Conservation (phyloP, 2,888 invertebrate species). For the Melanostoma scalare region DNA sequence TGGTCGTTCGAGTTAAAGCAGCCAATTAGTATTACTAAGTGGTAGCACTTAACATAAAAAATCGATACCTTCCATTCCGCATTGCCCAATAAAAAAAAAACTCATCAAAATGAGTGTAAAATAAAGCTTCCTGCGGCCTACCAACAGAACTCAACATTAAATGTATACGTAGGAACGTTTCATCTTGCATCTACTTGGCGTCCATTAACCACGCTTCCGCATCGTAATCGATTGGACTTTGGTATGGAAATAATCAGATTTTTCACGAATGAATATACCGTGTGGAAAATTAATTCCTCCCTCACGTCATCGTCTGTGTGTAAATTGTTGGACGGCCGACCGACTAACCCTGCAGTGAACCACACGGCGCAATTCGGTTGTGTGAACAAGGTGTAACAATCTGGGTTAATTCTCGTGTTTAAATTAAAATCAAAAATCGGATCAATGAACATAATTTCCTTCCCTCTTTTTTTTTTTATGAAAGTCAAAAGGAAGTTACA, state of each 20-base stretch:
- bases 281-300: constrained; percentile 39
- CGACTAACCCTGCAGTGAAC: constrained; percentile 42
- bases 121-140: constrained; percentile 11
- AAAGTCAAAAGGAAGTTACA: constrained; percentile 21
- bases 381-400: constrained; percentile 61
- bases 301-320: background rate
- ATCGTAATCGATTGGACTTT: constrained; percentile 25
- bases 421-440: constrained; percentile 57
- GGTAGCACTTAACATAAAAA: background rate
- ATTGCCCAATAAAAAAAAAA: background rate
- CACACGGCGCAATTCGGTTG: constrained; percentile 30
- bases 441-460: constrained; percentile 55
- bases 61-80: constrained; percentile 11
- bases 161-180: background rate
- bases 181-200: constrained; percentile 11
- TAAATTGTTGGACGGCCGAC: constrained; percentile 5
- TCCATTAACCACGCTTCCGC: constrained; percentile 39
- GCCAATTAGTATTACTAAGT: no score
- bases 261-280: constrained; percentile 52
- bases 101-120: constrained; percentile 17
- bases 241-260: constrained; percentile 55
- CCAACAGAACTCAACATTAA: constrained; percentile 40
- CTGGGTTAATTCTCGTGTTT: constrained; percentile 52
- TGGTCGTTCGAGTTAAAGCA: no score
- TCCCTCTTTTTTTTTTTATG: constrained; percentile 32